These are phyloP conservation scores for Siniperca obscura DNA, from an alignment of 2,797 vertebrate species.

Conservation along the genomic window DNA sequence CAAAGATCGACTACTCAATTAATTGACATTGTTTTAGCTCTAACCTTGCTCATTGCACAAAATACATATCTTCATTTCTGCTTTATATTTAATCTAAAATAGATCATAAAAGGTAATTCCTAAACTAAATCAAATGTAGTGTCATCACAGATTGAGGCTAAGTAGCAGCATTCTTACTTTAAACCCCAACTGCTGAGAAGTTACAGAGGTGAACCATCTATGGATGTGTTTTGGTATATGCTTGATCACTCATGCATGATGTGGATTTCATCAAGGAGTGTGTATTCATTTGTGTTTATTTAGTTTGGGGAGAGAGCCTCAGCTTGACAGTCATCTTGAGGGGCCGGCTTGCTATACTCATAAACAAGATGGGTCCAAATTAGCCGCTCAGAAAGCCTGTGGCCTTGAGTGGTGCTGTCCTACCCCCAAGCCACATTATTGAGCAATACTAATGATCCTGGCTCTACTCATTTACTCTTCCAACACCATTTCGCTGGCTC, in stretches of 20 bases:
- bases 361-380: constrained; percentile 81
- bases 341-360: constrained; percentile 64
- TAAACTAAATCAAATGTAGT: background rate
- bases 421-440: constrained; percentile 86
- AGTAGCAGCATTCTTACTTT: constrained; percentile 23
- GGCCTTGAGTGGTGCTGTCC: constrained; percentile 84
- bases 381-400: constrained; percentile 81
- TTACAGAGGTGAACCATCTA: constrained; percentile 54
- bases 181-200: constrained; percentile 54
- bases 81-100: constrained; percentile 2
- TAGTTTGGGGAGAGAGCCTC: constrained; percentile 71
- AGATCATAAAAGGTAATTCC: constrained; percentile 9
- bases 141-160: background rate
- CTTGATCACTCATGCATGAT: constrained; percentile 79
- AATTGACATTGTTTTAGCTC: background rate
- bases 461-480: constrained; percentile 83
- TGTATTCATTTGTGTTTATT: constrained; percentile 79
- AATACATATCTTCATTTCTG: background rate
- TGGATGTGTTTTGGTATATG: constrained; percentile 68
- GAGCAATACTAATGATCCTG: constrained; percentile 86
- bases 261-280: constrained; percentile 72
- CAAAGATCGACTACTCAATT: background rate
- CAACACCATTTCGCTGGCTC: constrained; percentile 74
- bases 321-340: constrained; percentile 79
- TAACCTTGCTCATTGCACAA: background rate